A percentile compares a stretch with the other conserved stretches of the same genome.
Conservation (phyloP, 2,113 vertebrate species). For the Aegotheles bennettii region DNA sequence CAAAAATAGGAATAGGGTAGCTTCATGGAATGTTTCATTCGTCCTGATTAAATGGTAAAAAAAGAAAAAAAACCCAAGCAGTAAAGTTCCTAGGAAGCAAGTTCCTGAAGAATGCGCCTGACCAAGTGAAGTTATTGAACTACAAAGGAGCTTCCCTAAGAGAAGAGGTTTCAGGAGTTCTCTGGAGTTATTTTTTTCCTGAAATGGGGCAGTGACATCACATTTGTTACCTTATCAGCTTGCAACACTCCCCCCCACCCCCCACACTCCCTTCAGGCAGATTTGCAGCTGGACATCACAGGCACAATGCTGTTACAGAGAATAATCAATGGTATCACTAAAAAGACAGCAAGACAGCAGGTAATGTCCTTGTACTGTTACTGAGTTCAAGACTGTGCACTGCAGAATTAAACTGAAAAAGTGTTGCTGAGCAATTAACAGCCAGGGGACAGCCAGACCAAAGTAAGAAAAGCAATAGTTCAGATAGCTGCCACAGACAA, state of each 20-base stretch:
- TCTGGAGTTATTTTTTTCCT: neutral
- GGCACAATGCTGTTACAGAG: neutral
- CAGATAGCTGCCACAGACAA: neutral
- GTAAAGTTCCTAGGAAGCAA: neutral
- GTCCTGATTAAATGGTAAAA: neutral
- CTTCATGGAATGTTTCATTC: neutral
- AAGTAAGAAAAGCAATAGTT: neutral
- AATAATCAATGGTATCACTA: neutral
- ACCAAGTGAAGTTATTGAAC: neutral
- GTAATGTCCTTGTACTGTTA: neutral
- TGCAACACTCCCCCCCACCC: fast-evolving
- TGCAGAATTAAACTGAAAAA: neutral
- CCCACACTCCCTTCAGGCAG: neutral
- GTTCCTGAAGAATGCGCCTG: neutral
- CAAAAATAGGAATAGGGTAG: neutral
- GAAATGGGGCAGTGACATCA: neutral
- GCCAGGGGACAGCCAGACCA: neutral
- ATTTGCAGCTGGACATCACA: neutral
- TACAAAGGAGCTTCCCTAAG: neutral
- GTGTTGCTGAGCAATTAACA: neutral
- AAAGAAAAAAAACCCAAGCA: neutral
- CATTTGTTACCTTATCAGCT: neutral
- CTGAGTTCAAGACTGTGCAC: neutral
- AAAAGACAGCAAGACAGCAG: neutral
- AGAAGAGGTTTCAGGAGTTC: neutral